Conservation (phyloP, 2,888 invertebrate genomes). For the Habroteleia sp. region DNA sequence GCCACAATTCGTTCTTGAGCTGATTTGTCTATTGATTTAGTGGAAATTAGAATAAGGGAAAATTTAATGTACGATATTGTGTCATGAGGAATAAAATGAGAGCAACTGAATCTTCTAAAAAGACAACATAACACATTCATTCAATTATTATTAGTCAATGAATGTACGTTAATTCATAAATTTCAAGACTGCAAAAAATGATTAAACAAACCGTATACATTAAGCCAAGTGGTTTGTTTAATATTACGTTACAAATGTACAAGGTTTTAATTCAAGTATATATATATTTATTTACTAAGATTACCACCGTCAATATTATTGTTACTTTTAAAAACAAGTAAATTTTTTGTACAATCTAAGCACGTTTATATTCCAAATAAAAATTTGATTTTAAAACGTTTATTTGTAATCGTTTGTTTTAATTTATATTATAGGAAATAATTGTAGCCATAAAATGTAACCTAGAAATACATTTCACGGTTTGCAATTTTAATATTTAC, state of each 20-base stretch:
- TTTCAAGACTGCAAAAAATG: too few species aligned
- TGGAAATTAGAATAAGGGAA: too few species aligned
- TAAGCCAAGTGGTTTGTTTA: background rate
- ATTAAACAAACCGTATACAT: too few species aligned
- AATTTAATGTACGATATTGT: too few species aligned
- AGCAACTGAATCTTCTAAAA: too few species aligned
- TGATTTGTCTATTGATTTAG: too few species aligned
- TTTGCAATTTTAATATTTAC: slow-evolving; percentile 5
- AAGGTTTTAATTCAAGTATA: slow-evolving; percentile 2
- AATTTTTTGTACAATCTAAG: slow-evolving; percentile 19
- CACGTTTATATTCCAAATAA: slow-evolving; percentile 3
- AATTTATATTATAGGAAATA: too few species aligned
- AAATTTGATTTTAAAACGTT: slow-evolving; percentile 2
- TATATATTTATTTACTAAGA: background rate
- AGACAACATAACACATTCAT: too few species aligned
- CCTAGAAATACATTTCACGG: background rate
- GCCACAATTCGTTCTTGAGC: too few species aligned
- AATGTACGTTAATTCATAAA: slow-evolving; percentile 12
- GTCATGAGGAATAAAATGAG: too few species aligned
- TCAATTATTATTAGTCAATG: slow-evolving; percentile 14
- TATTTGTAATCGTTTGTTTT: background rate
- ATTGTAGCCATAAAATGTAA: too few species aligned
- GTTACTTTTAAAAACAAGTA: slow-evolving; percentile 12
- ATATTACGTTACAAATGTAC: slow-evolving; percentile 18
- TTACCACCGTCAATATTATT: background rate